Base-by-base conservation (phyloP, 2,797 vertebrate species). In the Limosa lapponica region DNA sequence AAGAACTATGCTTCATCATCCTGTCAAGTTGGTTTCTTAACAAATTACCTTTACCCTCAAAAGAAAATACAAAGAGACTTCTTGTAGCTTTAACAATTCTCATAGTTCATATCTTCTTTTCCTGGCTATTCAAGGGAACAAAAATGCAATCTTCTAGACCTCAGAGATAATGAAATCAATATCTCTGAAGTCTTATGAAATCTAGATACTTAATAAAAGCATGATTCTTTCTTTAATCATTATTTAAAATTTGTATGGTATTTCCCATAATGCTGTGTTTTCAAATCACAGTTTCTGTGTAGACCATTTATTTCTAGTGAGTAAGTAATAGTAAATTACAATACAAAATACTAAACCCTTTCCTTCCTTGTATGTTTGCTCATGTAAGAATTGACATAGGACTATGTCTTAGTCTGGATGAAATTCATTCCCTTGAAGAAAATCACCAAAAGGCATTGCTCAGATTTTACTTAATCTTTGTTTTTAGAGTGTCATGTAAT, bases 21-120 rank as follows among this genome's bases (percentile, higher is more conserved):
- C 98, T 99, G 99, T 98, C 99, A 99, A 98, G 93, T 77, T 98
- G 95, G 97, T 98, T 98, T 99, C 98, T 98, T 98, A 98, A 99
- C 98, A 99, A 99, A 99, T 99, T 98, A 98, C 98, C 96, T 98
- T 98, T 98, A 97, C 97, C 96, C 98, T 98, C 98, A 96, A 98
- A 98, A 98, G 96, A 97, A 98, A 99, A 98, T 98, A 98, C 97
- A 95, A 83, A 98, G 97, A 98, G 97, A 97, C 94, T 98, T 98
- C 98, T 94, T 98, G 97, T 98, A 97, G 97, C 87, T 98, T 97
- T 97, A 98, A 97, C 95, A 97, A 94, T 95, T 97, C 96, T 97
- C 93, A 82, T 89, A 98, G 96, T 98, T 97, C 85, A 88, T 98
- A 93, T 98, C 94, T 97, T 98, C 95, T 97, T 97, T 98, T 98